Base-by-base conservation (phyloP, 1,140 invertebrate genomes). In the Calephelis nemesis region DNA sequence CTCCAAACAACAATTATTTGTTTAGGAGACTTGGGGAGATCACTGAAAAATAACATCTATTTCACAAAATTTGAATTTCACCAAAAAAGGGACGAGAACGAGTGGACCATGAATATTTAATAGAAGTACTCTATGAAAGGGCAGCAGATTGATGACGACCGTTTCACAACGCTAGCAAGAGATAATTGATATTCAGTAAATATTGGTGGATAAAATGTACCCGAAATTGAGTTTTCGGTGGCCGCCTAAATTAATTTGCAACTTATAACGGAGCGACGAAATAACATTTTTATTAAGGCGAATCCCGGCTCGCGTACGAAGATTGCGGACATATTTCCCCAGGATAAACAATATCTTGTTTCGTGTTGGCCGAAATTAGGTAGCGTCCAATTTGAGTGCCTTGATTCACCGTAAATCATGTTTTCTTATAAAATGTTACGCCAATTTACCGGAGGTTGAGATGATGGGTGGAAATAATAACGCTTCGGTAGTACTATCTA, bases 111-210 rank as follows among this genome's bases (percentile, higher is more conserved):
- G 52, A 54, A 54, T 54, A 54, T 54, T 54, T 54, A 54, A 54
- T 30, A 54, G 52, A 54, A 54, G 52, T 54, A 13, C 19, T 54
- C 52, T 54, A 54, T 54, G 52, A 54, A 54, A 54, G 52, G 52
- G 52, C 52, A 54, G 52, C 19, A 54, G 52, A 54, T 54, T 54
- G 52, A 54, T 54, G 52, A 54, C n/a, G 52, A 10, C 52, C 52
- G 52, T 13, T 54, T 13, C 52, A 10, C 52, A 19, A 15, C n/a
- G 49, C 49, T 10, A 54, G 50, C 52, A 15, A 54, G 52, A 54
- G 78, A 83, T 88, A 85, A 88, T 90, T 90, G 87, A 87, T 87
- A 88, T 85, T 84, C 82, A 76, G 85, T 86, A 85, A 87, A 87
- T 84, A 87, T 90, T 87, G 87, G 76, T 78, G 82, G 79, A 87